A percentile compares a stretch with the other conserved stretches of the same genome.
Evolutionary conservation across 2,888 invertebrate species (phyloP).

Genomic region (Muschampia plurimacula): DNA sequence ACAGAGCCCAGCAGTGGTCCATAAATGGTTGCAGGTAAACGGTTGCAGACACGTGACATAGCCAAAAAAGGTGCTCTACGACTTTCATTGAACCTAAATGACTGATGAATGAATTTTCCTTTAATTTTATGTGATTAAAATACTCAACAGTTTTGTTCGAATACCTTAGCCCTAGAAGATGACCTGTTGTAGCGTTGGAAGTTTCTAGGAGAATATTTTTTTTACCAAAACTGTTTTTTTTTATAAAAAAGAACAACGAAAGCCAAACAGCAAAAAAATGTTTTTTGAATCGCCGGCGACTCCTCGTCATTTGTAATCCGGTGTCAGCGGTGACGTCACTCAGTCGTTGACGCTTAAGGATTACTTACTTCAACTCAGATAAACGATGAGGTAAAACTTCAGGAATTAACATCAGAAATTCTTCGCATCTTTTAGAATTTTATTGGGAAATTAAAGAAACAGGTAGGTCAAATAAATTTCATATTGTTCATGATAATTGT

Average conservation of each 20-base stretch:
- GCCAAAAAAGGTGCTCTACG: too few species aligned
- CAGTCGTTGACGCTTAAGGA: constrained; percentile 44
- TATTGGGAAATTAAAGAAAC: not conserved
- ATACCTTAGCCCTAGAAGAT: not conserved
- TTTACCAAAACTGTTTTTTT: not conserved
- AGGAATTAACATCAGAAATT: constrained; percentile 35
- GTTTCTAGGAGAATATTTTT: not conserved
- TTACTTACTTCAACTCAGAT: constrained; percentile 46
- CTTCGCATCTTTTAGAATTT: not conserved
- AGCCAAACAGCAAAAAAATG: constrained; percentile 18
- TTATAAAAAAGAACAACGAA: not conserved
- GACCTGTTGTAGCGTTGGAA: too few species aligned
- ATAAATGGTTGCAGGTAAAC: too few species aligned
- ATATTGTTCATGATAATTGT: too few species aligned
- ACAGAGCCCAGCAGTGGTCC: too few species aligned
- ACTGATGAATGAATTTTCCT: too few species aligned
- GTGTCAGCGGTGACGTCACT: constrained; percentile 41
- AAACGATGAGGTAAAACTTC: constrained; percentile 47
- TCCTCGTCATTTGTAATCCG: constrained; percentile 42
- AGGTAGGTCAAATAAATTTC: too few species aligned
- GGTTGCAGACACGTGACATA: too few species aligned
- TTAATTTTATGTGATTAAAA: too few species aligned
- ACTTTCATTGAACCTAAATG: too few species aligned
- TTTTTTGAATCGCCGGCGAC: constrained; percentile 19
- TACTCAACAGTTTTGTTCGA: not conserved